phyloP scores from a whole-genome alignment of 2,888 invertebrate species.

The Athalia circularis region DNA sequence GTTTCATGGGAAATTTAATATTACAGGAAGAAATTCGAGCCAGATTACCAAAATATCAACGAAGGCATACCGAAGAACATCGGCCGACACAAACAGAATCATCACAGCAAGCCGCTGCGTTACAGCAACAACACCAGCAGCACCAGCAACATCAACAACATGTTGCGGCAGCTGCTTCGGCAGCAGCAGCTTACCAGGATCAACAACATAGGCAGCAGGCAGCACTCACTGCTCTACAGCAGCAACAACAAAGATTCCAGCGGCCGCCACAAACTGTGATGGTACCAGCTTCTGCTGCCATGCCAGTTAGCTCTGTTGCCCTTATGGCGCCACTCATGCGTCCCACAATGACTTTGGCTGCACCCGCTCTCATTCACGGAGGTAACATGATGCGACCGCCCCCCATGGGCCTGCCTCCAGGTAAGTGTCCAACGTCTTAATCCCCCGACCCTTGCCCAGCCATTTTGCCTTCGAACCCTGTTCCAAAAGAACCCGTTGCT shows the following conservation, averaged over 20 bases:
- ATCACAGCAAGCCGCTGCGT: constrained; percentile 63
- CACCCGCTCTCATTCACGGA: constrained; percentile 76
- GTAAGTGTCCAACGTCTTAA: constrained; percentile 74
- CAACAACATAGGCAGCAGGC: constrained; percentile 74
- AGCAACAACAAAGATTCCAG: constrained; percentile 74
- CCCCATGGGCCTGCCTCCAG: constrained; percentile 81
- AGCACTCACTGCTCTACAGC: constrained; percentile 72
- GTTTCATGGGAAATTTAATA: constrained; percentile 12
- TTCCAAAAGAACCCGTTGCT: background rate
- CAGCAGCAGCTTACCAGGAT: constrained; percentile 72
- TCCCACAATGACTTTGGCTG: constrained; percentile 75
- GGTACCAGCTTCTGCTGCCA: constrained; percentile 74
- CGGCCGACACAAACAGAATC: constrained; percentile 65
- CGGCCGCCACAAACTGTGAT: constrained; percentile 75
- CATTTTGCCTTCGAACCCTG: background rate
- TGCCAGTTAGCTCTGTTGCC: constrained; percentile 75
- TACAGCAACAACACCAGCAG: constrained; percentile 66
- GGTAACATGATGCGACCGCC: constrained; percentile 81
- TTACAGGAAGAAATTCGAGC: constrained; percentile 87
- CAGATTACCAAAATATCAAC: constrained; percentile 81
- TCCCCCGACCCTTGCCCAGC: background rate
- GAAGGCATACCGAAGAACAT: constrained; percentile 72
- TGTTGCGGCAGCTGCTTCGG: constrained; percentile 73
- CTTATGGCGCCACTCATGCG: constrained; percentile 76
- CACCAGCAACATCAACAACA: constrained; percentile 67